phyloP scores from a whole-genome alignment of 2,888 invertebrate genomes.

The Leptogaster cylindrica region DNA sequence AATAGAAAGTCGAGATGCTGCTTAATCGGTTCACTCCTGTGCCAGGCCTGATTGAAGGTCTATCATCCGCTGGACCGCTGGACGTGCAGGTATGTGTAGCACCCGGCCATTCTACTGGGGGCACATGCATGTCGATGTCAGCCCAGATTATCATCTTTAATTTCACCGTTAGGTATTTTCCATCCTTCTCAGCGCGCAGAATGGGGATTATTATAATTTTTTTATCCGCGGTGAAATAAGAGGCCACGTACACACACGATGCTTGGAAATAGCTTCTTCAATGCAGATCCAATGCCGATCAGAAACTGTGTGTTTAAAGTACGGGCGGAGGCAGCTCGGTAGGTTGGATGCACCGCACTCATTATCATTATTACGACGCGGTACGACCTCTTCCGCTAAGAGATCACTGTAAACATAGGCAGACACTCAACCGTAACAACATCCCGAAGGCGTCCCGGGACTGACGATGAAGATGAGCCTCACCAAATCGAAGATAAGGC shows the following conservation, averaged over 20 bases:
- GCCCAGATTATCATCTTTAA: slow-evolving; percentile 45
- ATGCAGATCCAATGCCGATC: slow-evolving; percentile 37
- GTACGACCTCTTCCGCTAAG: slow-evolving; percentile 40
- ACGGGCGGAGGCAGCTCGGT: slow-evolving; percentile 41
- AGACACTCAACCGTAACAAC: slow-evolving; percentile 40
- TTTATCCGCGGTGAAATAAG: slow-evolving; percentile 24
- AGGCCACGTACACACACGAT: slow-evolving; percentile 23
- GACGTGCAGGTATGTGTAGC: not conserved
- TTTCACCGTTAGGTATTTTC: slow-evolving; percentile 44
- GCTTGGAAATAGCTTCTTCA: slow-evolving; percentile 34
- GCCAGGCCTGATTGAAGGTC: slow-evolving; percentile 14
- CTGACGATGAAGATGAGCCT: slow-evolving; percentile 45
- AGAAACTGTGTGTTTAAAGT: slow-evolving; percentile 23
- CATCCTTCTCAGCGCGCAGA: slow-evolving; percentile 5
- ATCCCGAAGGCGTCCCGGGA: not conserved
- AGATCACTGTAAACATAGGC: slow-evolving; percentile 44
- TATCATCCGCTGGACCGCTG: not conserved
- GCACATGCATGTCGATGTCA: slow-evolving; percentile 35
- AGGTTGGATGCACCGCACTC: slow-evolving; percentile 48
- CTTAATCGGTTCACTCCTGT: slow-evolving; percentile 14
- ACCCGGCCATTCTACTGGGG: not conserved
- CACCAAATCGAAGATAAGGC: slow-evolving; percentile 46
- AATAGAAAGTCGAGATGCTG: slow-evolving; percentile 12
- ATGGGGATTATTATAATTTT: slow-evolving; percentile 46
- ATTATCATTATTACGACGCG: slow-evolving; percentile 48